Percentiles rank a stretch among this genome's conserved stretches.
These are phyloP conservation scores for Scytalopus superciliaris DNA, from an alignment of 2,113 vertebrate genomes.

Conservation along the genomic window DNA sequence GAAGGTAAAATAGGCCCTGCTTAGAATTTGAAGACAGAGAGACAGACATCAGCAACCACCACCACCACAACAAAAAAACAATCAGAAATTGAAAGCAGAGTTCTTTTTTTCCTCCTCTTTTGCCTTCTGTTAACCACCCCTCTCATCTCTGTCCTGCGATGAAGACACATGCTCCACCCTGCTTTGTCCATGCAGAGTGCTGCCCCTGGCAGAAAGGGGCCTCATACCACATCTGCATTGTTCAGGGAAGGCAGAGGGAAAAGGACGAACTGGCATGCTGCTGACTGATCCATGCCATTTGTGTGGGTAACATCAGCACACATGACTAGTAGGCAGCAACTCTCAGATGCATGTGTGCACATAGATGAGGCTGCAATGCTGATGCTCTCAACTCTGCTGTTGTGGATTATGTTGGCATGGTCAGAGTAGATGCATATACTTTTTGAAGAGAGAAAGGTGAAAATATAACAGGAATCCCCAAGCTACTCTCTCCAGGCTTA, in stretches of 20 bases:
- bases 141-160: background rate
- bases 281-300: background rate
- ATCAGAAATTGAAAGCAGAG: background rate
- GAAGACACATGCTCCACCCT: background rate
- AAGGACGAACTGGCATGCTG: background rate
- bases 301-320: background rate
- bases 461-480: background rate
- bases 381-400: background rate
- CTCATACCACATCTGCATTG: background rate
- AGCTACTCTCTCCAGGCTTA: accelerated
- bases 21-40: background rate
- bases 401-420: background rate
- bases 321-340: background rate
- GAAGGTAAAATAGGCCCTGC: background rate
- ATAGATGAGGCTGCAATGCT: background rate
- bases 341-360: background rate
- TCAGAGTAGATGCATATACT: background rate
- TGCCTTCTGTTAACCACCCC: background rate
- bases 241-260: background rate
- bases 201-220: background rate
- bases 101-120: background rate
- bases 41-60: background rate
- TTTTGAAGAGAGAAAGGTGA: background rate
- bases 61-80: background rate
- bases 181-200: background rate